These are phyloP conservation scores for Poecilus cupreus DNA, from an alignment of 2,888 invertebrate species.

Conservation along the genomic window DNA sequence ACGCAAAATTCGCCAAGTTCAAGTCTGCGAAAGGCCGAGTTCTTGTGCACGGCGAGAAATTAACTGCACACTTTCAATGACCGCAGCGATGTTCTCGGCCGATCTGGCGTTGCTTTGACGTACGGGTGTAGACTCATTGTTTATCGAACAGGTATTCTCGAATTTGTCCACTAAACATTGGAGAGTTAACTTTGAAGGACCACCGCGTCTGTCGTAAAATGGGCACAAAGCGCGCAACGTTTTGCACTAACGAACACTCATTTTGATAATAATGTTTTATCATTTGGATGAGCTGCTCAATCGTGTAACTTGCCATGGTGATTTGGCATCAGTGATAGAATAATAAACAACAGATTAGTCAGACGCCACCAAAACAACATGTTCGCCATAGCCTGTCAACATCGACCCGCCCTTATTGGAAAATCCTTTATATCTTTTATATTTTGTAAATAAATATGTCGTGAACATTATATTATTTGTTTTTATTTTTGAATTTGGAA, in stretches of 20 bases:
- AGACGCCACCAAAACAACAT: no score
- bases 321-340: no score
- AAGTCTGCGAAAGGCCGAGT: slow-evolving; percentile 64
- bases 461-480: no score
- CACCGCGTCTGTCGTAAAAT: slow-evolving; percentile 61
- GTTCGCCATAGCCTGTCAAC: no score
- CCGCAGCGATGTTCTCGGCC: slow-evolving; percentile 58
- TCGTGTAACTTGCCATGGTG: no score
- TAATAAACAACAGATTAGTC: no score
- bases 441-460: no score
- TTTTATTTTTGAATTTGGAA: no score
- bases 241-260: slow-evolving; percentile 61
- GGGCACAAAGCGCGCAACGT: slow-evolving; percentile 60
- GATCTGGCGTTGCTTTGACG: slow-evolving; percentile 56
- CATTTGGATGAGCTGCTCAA: no score
- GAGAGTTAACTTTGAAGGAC: slow-evolving; percentile 60
- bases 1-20: slow-evolving; percentile 64
- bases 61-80: slow-evolving; percentile 54
- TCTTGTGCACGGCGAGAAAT: slow-evolving; percentile 59
- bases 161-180: slow-evolving; percentile 62
- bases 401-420: no score
- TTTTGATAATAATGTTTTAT: slow-evolving; percentile 62
- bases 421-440: no score
- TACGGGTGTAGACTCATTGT: slow-evolving; percentile 52
- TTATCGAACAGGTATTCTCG: slow-evolving; percentile 42